Evolutionary conservation across 2,888 invertebrate genomes (phyloP).

Genomic region (Plagiodera versicolora): DNA sequence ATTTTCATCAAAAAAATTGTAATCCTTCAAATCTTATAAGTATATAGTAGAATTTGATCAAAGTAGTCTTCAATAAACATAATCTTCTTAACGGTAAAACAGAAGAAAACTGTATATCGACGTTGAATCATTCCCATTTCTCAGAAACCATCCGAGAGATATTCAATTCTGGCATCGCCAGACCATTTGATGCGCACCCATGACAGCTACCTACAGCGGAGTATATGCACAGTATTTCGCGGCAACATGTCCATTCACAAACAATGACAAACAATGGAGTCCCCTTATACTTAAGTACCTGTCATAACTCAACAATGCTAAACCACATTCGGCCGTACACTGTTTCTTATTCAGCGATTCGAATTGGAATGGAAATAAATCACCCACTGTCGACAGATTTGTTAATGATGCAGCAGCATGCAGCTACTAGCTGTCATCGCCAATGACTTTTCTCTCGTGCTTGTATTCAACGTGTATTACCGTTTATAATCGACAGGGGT

Average conservation of each 20-base stretch:
- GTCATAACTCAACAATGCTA: slow-evolving; percentile 24
- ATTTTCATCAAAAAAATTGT: too few species aligned
- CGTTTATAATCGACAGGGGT: too few species aligned
- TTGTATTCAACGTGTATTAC: too few species aligned
- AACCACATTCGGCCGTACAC: slow-evolving; percentile 24
- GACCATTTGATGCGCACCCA: neutral
- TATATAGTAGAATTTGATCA: too few species aligned
- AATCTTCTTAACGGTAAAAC: too few species aligned
- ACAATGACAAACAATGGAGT: slow-evolving; percentile 27
- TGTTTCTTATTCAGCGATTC: slow-evolving; percentile 23
- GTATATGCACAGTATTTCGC: slow-evolving; percentile 6
- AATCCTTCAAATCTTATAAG: too few species aligned
- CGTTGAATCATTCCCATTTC: too few species aligned
- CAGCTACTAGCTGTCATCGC: neutral
- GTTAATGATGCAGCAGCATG: neutral
- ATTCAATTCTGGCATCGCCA: neutral
- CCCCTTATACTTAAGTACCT: slow-evolving; percentile 25
- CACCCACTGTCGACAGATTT: slow-evolving; percentile 23
- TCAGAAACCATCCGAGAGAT: too few species aligned
- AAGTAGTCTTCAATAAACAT: too few species aligned
- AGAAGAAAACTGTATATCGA: too few species aligned
- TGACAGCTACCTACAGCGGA: slow-evolving; percentile 3
- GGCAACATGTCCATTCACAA: slow-evolving; percentile 26
- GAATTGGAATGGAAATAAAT: slow-evolving; percentile 26
- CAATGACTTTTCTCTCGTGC: neutral